Evolutionary conservation across 1,140 invertebrate species (phyloP).

Genomic region (Sinella curviseta): DNA sequence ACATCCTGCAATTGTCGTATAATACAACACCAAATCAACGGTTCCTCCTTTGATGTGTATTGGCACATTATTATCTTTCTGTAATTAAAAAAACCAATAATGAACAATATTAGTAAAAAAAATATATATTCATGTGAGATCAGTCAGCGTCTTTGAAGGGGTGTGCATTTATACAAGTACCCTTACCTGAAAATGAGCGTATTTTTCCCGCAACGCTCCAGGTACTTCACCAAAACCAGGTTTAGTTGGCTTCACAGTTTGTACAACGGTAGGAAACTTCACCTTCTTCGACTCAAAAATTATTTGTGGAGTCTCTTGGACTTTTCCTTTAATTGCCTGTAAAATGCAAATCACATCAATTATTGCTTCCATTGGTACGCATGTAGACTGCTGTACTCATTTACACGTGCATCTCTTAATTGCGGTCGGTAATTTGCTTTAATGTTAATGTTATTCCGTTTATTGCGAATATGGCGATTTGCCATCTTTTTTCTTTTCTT

Average conservation of each 20-base stretch:
- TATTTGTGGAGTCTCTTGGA: neutral
- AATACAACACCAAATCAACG: conserved; percentile 35
- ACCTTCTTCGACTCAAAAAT: neutral
- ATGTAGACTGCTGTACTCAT: no score
- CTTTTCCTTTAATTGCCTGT: neutral
- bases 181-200: neutral
- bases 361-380: no score
- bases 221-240: neutral
- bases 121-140: neutral
- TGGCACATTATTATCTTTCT: conserved; percentile 39
- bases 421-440: no score
- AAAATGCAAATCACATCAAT: no score
- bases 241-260: neutral
- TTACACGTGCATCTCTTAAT: no score
- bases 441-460: no score
- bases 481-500: no score
- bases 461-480: no score
- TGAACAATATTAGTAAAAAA: neutral
- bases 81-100: neutral
- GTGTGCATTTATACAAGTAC: neutral
- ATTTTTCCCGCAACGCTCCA: neutral
- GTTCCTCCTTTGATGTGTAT: conserved; percentile 44
- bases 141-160: neutral
- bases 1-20: conserved; percentile 17
- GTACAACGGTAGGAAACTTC: neutral